A percentile compares a stretch with the other conserved stretches of the same genome.
phyloP scores from a whole-genome alignment of 1,140 invertebrate species.

The Pseudachorutes palmiensis region DNA sequence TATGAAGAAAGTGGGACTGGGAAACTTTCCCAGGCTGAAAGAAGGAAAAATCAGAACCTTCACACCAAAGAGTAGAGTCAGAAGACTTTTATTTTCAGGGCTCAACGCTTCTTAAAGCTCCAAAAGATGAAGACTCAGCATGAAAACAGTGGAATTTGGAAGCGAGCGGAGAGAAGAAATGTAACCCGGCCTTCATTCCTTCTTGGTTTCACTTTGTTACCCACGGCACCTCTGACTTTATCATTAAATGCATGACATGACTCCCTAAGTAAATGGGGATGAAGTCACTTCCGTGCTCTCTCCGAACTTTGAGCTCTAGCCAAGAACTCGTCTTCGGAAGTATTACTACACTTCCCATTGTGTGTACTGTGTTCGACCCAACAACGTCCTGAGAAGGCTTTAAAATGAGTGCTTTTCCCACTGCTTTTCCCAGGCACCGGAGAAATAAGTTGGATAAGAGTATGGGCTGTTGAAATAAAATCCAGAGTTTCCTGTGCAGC shows the following conservation, averaged over 20 bases:
- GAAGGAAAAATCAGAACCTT: not conserved
- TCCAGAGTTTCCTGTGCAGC: too few relatives aligned
- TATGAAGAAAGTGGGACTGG: too few relatives aligned
- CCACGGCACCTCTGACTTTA: constrained; percentile 1
- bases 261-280: not conserved
- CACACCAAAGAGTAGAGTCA: too few relatives aligned
- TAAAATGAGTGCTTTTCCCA: not conserved
- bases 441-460: too few relatives aligned
- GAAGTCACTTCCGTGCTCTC: not conserved
- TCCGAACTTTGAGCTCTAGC: not conserved
- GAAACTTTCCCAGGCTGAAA: too few relatives aligned
- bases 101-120: too few relatives aligned
- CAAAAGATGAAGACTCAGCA: constrained; percentile 6
- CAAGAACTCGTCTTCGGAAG: not conserved
- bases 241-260: constrained; percentile 12
- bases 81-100: too few relatives aligned
- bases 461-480: too few relatives aligned
- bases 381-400: not conserved
- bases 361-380: too few relatives aligned
- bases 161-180: not conserved
- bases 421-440: not conserved
- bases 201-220: constrained; percentile 1
- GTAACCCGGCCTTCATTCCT: not conserved
- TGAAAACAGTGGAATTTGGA: not conserved
- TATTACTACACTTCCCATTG: too few relatives aligned